Conservation (phyloP, 2,113 vertebrate genomes). For the Ceratotherium simum region DNA sequence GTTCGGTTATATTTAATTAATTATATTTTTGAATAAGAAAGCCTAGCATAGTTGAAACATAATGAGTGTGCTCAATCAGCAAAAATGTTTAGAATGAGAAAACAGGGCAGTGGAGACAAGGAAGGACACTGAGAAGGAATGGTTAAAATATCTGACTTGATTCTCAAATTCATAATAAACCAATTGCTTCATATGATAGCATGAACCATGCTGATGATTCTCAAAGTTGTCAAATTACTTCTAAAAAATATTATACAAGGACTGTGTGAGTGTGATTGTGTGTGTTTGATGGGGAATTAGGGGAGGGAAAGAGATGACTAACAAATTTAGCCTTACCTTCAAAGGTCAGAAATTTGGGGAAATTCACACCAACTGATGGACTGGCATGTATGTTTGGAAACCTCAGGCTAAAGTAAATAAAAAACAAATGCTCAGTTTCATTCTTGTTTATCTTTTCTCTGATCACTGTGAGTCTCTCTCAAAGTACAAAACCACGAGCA, state of each 20-base stretch:
- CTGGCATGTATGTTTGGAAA: not conserved
- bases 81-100: not conserved
- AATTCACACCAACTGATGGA: not conserved
- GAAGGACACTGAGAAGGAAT: not conserved
- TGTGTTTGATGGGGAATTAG: not conserved
- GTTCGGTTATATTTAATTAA: not conserved
- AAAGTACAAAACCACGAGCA: not conserved
- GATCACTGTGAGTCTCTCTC: not conserved
- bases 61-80: not conserved
- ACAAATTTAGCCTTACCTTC: not conserved
- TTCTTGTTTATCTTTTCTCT: slow-evolving; percentile 25
- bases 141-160: not conserved
- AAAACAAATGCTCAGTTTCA: not conserved
- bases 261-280: not conserved
- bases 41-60: not conserved
- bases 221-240: not conserved
- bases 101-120: not conserved
- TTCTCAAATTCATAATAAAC: not conserved
- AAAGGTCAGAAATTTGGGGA: not conserved
- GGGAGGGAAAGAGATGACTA: not conserved
- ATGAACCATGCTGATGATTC: not conserved
- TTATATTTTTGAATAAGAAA: not conserved
- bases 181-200: not conserved
- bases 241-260: not conserved
- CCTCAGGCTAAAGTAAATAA: not conserved